Percentiles rank a stretch among this genome's conserved stretches.
Conservation (phyloP, 1,140 invertebrate species). For the Hycleus cichorii region DNA sequence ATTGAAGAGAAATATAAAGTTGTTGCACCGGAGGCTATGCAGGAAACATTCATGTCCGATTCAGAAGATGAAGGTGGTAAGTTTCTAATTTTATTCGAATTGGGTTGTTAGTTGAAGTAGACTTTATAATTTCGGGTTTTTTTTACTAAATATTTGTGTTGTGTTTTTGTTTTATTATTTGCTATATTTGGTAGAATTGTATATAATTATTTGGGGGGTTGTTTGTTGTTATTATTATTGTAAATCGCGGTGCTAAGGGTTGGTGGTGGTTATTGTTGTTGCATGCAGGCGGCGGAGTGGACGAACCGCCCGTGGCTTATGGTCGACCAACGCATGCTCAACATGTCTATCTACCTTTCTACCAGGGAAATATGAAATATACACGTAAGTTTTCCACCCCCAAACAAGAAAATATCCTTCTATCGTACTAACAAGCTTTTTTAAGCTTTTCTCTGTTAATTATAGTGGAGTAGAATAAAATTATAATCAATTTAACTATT, state of each 20-base stretch:
- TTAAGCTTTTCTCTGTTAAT: conserved; percentile 11
- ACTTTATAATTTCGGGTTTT: neutral
- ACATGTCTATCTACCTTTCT: conserved; percentile 73
- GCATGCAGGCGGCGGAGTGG: conserved; percentile 41
- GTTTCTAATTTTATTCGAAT: conserved; percentile 29
- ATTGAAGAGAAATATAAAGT: conserved; percentile 94
- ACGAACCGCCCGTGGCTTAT: conserved; percentile 44
- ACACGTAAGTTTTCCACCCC: conserved; percentile 58
- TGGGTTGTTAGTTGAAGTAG: conserved; percentile 1
- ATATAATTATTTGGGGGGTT: too few species aligned
- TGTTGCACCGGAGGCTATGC: conserved; percentile 96
- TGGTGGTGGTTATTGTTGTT: conserved; percentile 35
- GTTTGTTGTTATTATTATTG: too few species aligned
- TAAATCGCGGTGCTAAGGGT: neutral
- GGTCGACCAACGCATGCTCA: conserved; percentile 65
- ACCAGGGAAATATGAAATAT: conserved; percentile 67
- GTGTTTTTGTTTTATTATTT: too few species aligned
- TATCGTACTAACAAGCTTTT: conserved; percentile 16
- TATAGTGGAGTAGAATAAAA: neutral
- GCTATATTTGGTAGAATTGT: too few species aligned
- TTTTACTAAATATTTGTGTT: neutral
- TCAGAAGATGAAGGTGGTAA: conserved; percentile 97
- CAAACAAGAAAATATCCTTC: neutral
- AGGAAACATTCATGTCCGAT: conserved; percentile 97
- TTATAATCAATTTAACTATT: neutral